Conservation (phyloP, 2,888 invertebrate species). For the Phaedon cochleariae region DNA sequence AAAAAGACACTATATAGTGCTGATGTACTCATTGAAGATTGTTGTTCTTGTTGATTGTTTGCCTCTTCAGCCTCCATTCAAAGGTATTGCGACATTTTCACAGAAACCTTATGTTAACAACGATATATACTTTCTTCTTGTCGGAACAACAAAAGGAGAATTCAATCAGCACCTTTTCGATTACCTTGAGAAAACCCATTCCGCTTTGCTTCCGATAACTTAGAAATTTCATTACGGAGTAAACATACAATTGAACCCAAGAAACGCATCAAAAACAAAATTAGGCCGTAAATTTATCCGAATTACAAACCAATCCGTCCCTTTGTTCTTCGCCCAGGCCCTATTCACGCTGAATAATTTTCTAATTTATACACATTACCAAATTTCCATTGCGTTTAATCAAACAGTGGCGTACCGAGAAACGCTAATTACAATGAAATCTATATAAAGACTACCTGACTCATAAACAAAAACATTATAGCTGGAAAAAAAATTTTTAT, state of each 20-base stretch:
- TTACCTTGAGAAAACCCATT: conserved; percentile 27
- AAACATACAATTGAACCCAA: conserved; percentile 31
- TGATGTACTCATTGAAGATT: too few relatives aligned
- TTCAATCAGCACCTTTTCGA: conserved; percentile 28
- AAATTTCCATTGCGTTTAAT: conserved; percentile 34
- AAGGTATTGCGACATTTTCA: too few relatives aligned
- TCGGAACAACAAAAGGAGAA: too few relatives aligned
- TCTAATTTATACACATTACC: conserved; percentile 39
- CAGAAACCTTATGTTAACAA: too few relatives aligned
- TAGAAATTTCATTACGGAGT: conserved; percentile 30
- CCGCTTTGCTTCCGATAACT: conserved; percentile 31
- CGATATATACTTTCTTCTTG: too few relatives aligned
- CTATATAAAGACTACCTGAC: too few relatives aligned
- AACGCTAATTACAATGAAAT: too few relatives aligned
- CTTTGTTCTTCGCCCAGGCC: conserved; percentile 30
- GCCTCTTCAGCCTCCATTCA: too few relatives aligned
- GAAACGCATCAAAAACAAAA: conserved; percentile 32
- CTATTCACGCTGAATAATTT: conserved; percentile 35
- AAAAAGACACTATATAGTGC: too few relatives aligned
- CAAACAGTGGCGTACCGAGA: background rate
- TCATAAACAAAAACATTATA: too few relatives aligned
- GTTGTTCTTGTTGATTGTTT: too few relatives aligned
- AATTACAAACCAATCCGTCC: conserved; percentile 35
- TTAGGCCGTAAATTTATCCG: conserved; percentile 30
- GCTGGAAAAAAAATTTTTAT: too few relatives aligned